Base-by-base conservation (phyloP, 2,797 vertebrate species). In the Limosa lapponica region DNA sequence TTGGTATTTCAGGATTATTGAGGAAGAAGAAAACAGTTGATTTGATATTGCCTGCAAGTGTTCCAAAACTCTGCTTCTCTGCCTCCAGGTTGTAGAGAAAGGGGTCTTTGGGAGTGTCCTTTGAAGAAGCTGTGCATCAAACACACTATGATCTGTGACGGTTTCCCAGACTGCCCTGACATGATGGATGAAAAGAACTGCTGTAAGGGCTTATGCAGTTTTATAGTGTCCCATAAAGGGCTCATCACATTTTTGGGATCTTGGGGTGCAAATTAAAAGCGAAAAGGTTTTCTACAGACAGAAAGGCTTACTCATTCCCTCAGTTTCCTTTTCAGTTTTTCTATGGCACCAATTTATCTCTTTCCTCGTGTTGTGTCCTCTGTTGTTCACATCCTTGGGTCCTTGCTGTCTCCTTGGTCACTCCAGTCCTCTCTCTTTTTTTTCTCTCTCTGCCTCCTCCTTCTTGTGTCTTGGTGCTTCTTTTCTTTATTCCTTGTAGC, bases 21-120 rank as follows among this genome's bases (percentile, higher is more conserved):
- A 75, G 46, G 19, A 77, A 79, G 34, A 65, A 70, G 5, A 70
- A 57, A 65, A 10, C 5, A 34, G 4, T 48, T 82, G 43, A 27
- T 79, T 64, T 36, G 24, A 34, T 64, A 66, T 66, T 77, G 25
- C 54, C 28, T 72, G 13, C 8, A 79, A 11, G 5, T 71, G 7
- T 80, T 91, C 93, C 67, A 90, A 77, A 87, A 13, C 18, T 92
- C 17, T 96, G 34, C 22, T 94, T 96, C 87, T 98, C 51, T 97
- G 73, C 85, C 55, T 89, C 32, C 94, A 99, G 99, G 99, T 20
- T 99, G 99, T 87, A 95, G 91, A 91, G 99, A 99, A 98, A 98
- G 99, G 32, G 98, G 98, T 89, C 98, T 99, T 93, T 99, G 99
- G 99, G 99, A 99, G 97, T 99, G 99, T 97, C 99, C 99, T 1